Conservation (phyloP, 2,888 invertebrate genomes). For the Dinocampus coccinellae region DNA sequence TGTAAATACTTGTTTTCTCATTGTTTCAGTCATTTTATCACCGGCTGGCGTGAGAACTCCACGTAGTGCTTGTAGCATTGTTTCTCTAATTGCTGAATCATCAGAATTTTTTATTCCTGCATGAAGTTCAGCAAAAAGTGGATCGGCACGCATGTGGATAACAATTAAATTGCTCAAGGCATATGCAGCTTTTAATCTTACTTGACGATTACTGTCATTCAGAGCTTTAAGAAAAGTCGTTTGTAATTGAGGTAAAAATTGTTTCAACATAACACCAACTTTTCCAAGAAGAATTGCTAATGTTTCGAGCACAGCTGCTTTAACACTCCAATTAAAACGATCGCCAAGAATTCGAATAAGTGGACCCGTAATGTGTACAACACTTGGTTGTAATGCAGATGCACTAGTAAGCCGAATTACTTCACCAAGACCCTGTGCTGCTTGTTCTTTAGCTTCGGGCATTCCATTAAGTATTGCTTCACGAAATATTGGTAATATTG, state of each 20-base stretch:
- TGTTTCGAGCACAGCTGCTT: slow-evolving; percentile 95
- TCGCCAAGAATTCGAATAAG: slow-evolving; percentile 97
- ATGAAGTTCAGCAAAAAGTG: slow-evolving; percentile 93
- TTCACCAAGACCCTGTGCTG: slow-evolving; percentile 87
- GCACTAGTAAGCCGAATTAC: slow-evolving; percentile 88
- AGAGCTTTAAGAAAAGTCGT: slow-evolving; percentile 97
- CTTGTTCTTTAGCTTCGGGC: slow-evolving; percentile 95
- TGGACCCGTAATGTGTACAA: slow-evolving; percentile 97
- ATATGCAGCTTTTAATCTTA: slow-evolving; percentile 89
- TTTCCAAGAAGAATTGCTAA: slow-evolving; percentile 92
- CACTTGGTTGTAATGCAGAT: slow-evolving; percentile 92
- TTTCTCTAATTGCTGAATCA: slow-evolving; percentile 90
- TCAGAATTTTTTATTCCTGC: slow-evolving; percentile 87
- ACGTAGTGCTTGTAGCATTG: slow-evolving; percentile 91
- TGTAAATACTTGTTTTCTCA: slow-evolving; percentile 80
- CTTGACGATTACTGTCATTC: slow-evolving; percentile 88
- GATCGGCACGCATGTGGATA: slow-evolving; percentile 94
- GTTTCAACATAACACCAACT: slow-evolving; percentile 95
- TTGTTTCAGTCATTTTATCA: slow-evolving; percentile 87
- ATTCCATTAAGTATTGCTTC: slow-evolving; percentile 96
- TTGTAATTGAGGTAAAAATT: slow-evolving; percentile 98
- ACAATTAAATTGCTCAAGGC: slow-evolving; percentile 90
- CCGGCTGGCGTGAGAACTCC: slow-evolving; percentile 88
- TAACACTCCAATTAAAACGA: slow-evolving; percentile 93
- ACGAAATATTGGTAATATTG: slow-evolving; percentile 93